A percentile compares a stretch with the other conserved stretches of the same genome.
Evolutionary conservation across 2,888 invertebrate species (phyloP).

Genomic region (Rotaria sp.): DNA sequence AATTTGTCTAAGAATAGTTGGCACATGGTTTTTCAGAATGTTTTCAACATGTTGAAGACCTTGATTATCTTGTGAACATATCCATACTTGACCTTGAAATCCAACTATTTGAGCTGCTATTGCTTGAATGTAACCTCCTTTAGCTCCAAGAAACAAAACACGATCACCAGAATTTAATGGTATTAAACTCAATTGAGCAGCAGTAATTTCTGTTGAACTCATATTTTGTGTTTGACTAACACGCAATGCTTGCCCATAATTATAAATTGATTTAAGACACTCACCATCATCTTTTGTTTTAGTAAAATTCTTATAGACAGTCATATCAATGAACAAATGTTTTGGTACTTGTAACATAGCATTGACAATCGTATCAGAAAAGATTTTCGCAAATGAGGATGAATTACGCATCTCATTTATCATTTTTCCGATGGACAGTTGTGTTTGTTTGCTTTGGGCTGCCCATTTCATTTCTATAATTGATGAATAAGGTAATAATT

Average conservation of each 20-base stretch:
- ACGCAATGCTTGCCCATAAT: background rate
- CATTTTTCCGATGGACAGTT: background rate
- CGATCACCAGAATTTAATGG: constrained; percentile 23
- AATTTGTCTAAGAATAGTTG: background rate
- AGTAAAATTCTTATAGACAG: background rate
- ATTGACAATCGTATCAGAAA: background rate
- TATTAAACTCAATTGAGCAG: constrained; percentile 5
- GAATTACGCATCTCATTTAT: background rate
- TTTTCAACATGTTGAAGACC: constrained; percentile 4
- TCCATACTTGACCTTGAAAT: constrained; percentile 28
- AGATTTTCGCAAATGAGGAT: background rate
- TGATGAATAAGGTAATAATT: constrained; percentile 14
- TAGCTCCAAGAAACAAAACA: constrained; percentile 1
- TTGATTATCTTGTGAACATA: constrained; percentile 17
- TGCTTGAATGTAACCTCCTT: constrained; percentile 17
- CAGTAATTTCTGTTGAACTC: constrained; percentile 24
- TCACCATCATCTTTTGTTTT: background rate
- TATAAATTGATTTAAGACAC: background rate
- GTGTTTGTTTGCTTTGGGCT: background rate
- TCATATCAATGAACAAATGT: constrained; percentile 13
- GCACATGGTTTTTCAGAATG: background rate
- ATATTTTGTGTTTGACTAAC: constrained; percentile 13
- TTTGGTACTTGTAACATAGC: constrained; percentile 22
- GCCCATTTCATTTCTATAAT: constrained; percentile 3
- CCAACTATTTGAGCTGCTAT: constrained; percentile 1